Percentiles rank a stretch among this genome's conserved stretches.
phyloP scores from a whole-genome alignment of 2,797 vertebrate genomes.

The Clarias laeviceps region DNA sequence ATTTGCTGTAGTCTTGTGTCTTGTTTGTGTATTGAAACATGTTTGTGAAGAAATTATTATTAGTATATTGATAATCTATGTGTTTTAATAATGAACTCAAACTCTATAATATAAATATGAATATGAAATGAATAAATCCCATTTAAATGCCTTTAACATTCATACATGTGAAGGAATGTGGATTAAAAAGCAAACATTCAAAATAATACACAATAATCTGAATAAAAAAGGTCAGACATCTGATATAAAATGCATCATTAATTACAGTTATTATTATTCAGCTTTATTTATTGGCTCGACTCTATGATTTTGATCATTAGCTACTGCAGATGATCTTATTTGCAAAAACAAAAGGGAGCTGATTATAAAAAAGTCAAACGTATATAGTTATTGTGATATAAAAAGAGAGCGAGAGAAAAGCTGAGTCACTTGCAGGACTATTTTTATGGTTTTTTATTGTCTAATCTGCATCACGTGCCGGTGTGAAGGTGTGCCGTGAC shows the following conservation, averaged over 20 bases:
- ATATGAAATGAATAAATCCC: neutral
- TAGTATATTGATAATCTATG: neutral
- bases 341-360: neutral
- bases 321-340: neutral
- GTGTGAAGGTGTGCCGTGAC: neutral
- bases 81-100: neutral
- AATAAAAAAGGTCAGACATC: neutral
- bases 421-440: neutral
- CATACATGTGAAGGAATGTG: neutral
- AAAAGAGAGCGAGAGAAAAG: too few species aligned
- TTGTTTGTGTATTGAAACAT: neutral
- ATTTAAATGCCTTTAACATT: neutral
- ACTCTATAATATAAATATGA: neutral
- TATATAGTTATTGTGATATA: neutral
- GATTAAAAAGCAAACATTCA: neutral
- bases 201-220: neutral
- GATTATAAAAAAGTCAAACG: neutral
- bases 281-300: neutral
- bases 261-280: neutral
- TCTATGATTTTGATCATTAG: neutral
- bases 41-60: neutral
- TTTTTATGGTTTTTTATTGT: neutral
- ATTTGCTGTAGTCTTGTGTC: neutral
- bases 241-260: neutral
- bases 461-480: conserved; percentile 2